Evolutionary conservation across 53 echinoderm and acorn worm genomes (phyloP).

Genomic region (Luidia sarsii): DNA sequence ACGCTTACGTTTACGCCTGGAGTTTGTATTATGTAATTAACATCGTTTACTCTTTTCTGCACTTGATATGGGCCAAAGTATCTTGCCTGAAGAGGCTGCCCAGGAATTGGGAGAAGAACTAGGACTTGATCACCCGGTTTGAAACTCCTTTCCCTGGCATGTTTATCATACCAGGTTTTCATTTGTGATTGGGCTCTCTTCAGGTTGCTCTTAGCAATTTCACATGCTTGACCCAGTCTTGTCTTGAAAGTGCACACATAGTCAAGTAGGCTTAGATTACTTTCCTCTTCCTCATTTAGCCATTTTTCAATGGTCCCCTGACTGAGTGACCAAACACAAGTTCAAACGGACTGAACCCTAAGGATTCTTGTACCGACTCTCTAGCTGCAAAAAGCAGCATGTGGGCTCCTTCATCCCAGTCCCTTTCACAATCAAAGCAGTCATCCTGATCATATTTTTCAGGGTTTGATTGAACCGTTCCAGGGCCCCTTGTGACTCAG

Average conservation of each 20-base stretch:
- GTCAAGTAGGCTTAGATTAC: constrained; percentile 35
- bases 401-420: constrained; percentile 57
- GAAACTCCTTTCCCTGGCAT: constrained; percentile 31
- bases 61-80: constrained; percentile 57
- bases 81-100: constrained; percentile 39
- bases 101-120: constrained; percentile 48
- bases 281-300: constrained; percentile 15
- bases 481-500: constrained; percentile 66
- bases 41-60: constrained; percentile 46
- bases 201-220: constrained; percentile 38
- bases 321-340: constrained; percentile 43
- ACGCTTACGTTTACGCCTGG: constrained; percentile 43
- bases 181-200: constrained; percentile 40
- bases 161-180: constrained; percentile 52
- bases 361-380: constrained; percentile 57
- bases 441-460: constrained; percentile 62
- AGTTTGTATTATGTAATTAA: constrained; percentile 50
- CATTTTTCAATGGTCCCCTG: constrained; percentile 42
- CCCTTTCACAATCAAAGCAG: constrained; percentile 41
- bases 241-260: constrained; percentile 60
- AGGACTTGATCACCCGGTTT: constrained; percentile 59
- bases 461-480: constrained; percentile 69
- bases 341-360: constrained; percentile 54
- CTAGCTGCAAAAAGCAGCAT: constrained; percentile 59
- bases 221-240: constrained; percentile 51